A percentile compares a stretch with the other conserved stretches of the same genome.
phyloP scores from a whole-genome alignment of 2,797 vertebrate genomes.

The Leontocebus nigricollis region DNA sequence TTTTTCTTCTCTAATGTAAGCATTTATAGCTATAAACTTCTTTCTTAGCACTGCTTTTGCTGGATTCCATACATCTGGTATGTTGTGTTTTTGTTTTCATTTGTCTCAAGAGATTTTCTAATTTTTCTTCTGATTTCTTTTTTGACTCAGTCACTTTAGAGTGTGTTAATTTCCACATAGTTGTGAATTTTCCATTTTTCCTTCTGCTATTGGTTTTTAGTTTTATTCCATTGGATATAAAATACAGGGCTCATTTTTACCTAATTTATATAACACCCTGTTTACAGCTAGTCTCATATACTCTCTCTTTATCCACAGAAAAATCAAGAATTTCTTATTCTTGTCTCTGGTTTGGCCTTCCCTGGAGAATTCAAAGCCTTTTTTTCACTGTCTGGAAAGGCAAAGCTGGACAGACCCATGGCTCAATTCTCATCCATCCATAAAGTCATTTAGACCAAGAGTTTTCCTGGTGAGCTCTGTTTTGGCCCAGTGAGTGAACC shows the following conservation, averaged over 20 bases:
- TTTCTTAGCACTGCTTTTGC: too few relatives aligned
- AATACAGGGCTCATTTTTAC: background rate
- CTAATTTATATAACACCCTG: background rate
- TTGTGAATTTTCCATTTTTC: background rate
- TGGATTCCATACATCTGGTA: background rate
- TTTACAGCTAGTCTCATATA: background rate
- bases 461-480: background rate
- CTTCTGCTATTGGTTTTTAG: background rate
- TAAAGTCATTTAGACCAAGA: background rate
- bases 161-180: background rate
- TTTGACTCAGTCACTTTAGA: background rate
- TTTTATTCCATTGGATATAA: background rate
- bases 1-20: too few relatives aligned
- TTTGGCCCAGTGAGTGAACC: background rate
- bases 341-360: background rate
- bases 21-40: too few relatives aligned
- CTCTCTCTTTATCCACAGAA: background rate
- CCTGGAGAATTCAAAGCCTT: background rate
- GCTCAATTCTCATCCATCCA: background rate
- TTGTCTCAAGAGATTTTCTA: too few relatives aligned
- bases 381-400: background rate
- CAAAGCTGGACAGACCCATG: background rate
- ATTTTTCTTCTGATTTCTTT: background rate
- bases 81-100: too few relatives aligned
- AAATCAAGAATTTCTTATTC: background rate